Evolutionary conservation across 2,888 invertebrate species (phyloP), one percentile per base, ranked within the genome.

Genomic region (Apomyelois bistriatella): DNA sequence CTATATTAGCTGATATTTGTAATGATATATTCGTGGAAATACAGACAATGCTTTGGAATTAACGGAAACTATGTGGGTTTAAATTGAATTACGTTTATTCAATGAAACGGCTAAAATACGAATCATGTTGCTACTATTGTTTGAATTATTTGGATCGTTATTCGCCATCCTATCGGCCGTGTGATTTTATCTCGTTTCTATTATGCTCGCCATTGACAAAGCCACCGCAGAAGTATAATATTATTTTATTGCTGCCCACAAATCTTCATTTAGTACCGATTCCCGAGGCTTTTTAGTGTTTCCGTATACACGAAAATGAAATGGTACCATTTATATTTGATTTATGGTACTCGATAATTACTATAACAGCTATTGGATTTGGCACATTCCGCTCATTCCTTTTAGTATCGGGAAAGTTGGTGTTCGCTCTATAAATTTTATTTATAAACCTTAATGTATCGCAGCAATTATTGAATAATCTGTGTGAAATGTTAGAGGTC

Each of bases 191-290:
- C 53, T 38, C 49, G 32, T 56, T 57, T 60, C 58, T 58, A 60
- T 60, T 58, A 57, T 52, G 43, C 13, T 36, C 57, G 53, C 48
- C 40, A 48, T 49, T 57, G 58, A 58, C 57, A 58, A 60, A 54
- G 52, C 54, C 37, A 52, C 43, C 52, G 52, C 53, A 54, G 41
- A 53, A 49, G 38, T 64, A 62, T 68, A 64, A 57, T 57, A 73
- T 70, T 75, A 77, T 79, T 80, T 79, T 82, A 83, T 82, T 80
- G 72, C 71, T 59, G 54, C 59, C 72, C 69, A 82, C 82, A 83
- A 82, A 85, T 84, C 84, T 81, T 81, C 74, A 82, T 80, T 82
- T 76, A 69, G 72, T 70, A 62, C 62, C 69, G 61, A 65, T 62
- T 62, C 68, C 67, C 64, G 63, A 68, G 68, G 72, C 76, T 74